Conservation (phyloP, 2,113 vertebrate species). For the human region DNA sequence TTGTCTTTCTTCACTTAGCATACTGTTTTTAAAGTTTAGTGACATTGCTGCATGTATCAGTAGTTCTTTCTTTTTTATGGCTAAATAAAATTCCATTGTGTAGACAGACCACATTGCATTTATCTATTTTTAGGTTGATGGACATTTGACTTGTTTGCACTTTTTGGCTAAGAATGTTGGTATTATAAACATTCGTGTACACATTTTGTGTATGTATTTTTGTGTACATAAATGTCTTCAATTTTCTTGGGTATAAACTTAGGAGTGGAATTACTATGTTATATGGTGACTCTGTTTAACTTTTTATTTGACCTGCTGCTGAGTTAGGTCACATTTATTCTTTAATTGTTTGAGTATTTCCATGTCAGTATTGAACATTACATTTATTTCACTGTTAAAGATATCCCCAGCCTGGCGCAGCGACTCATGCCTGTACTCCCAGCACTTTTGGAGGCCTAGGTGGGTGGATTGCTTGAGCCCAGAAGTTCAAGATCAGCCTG, state of each 20-base stretch:
- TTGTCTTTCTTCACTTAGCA: not conserved
- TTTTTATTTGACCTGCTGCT: not conserved
- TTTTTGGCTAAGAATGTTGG: not conserved
- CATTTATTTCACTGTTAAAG: not conserved
- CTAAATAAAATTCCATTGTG: not conserved
- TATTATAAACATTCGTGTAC: not conserved
- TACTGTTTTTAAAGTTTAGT: not conserved
- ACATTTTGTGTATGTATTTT: not conserved
- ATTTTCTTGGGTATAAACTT: not conserved
- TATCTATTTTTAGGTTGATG: not conserved
- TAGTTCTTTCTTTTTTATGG: not conserved
- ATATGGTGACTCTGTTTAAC: not conserved
- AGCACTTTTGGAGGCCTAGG: too few relatives aligned
- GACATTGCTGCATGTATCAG: rapidly evolving
- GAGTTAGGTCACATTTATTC: not conserved
- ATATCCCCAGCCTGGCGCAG: not conserved
- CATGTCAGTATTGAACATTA: not conserved
- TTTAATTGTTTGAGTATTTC: not conserved
- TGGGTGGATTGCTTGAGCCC: too few relatives aligned
- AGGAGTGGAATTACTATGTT: not conserved
- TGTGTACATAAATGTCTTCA: not conserved
- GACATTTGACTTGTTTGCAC: not conserved
- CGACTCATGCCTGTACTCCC: too few relatives aligned
- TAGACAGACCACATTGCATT: rapidly evolving
- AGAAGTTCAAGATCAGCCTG: too few relatives aligned